Evolutionary conservation across 1,140 invertebrate species (phyloP), one percentile per base, ranked within the genome.

Genomic region (Drosophila mojavensis): DNA sequence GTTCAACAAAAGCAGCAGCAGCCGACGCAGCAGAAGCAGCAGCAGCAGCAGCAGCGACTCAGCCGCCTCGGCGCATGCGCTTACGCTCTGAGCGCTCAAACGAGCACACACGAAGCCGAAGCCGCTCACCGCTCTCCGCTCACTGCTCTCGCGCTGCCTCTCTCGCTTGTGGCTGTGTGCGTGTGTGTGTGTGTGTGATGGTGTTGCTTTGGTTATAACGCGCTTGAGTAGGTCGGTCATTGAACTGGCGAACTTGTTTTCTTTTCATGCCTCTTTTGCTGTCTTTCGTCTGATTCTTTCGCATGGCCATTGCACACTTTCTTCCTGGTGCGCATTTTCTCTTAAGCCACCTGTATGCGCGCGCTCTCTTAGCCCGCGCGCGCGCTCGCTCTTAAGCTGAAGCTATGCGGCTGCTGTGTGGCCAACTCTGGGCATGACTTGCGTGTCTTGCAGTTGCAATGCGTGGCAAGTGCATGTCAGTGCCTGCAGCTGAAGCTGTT

Each of bases 191-290:
- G 20, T 73, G 56, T 74, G 55, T 74, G 48, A 51, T 51, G 75
- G 65, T 79, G 73, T 72, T 78, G 89, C 80, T 86, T 86, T 75
- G 81, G 72, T 82, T 91, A 84, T 88, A 91, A 77, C 81, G 84
- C 91, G 91, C 91, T 92, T 92, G 91, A 92, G 91, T 92, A 92
- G 91, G 91, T 92, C 91, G 91, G 91, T 92, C 91, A 92, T 92
- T 92, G 90, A 92, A 82, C 88, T 89, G 63, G 69, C 80, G 76
- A 85, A 92, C 91, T 92, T 91, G 91, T 91, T 91, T 88, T 80
- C 64, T 84, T 91, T 82, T 81, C 82, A 76, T 65, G 62, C 53
- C 65, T 78, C 82, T 79, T 55, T 65, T 65, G 62, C 68, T 70
- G 72, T 71, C 65, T 70, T 80, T 69, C 59, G 43, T 60, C 62